phyloP scores from a whole-genome alignment of 2,113 vertebrate genomes.

The Nestor notabilis region DNA sequence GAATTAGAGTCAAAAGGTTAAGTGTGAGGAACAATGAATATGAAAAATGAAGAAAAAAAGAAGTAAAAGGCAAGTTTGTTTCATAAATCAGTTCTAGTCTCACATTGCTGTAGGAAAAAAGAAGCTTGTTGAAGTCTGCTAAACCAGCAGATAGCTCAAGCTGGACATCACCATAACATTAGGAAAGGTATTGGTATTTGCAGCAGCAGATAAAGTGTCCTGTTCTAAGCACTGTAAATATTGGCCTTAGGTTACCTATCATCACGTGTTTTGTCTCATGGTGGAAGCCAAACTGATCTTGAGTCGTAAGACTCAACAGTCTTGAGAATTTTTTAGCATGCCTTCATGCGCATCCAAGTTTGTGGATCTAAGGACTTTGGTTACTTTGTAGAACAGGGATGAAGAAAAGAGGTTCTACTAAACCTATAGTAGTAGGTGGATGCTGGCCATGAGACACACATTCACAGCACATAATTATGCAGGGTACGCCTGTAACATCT shows the following conservation, averaged over 20 bases:
- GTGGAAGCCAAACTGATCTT: not conserved
- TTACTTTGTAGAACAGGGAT: not conserved
- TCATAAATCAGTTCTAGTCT: conserved; percentile 76
- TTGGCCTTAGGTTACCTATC: not conserved
- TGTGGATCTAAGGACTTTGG: not conserved
- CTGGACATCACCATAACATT: not conserved
- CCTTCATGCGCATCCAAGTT: not conserved
- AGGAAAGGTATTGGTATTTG: not conserved
- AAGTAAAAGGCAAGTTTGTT: conserved; percentile 74
- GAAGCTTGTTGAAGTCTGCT: conserved; percentile 8
- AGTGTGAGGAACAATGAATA: conserved; percentile 80
- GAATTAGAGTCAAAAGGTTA: conserved; percentile 80
- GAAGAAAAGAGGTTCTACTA: not conserved
- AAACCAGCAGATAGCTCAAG: conserved; percentile 44
- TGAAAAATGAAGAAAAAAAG: conserved; percentile 78
- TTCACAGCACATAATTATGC: not conserved
- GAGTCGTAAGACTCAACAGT: not conserved
- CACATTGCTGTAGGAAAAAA: not conserved
- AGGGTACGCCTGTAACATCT: not conserved
- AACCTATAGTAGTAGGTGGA: not conserved
- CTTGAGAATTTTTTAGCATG: not conserved
- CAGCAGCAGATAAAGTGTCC: not conserved
- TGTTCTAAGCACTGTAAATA: not conserved
- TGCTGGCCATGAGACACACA: not conserved
- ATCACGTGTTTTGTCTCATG: not conserved